phyloP scores from a whole-genome alignment of 2,888 invertebrate genomes.

The Drosophila dives region DNA sequence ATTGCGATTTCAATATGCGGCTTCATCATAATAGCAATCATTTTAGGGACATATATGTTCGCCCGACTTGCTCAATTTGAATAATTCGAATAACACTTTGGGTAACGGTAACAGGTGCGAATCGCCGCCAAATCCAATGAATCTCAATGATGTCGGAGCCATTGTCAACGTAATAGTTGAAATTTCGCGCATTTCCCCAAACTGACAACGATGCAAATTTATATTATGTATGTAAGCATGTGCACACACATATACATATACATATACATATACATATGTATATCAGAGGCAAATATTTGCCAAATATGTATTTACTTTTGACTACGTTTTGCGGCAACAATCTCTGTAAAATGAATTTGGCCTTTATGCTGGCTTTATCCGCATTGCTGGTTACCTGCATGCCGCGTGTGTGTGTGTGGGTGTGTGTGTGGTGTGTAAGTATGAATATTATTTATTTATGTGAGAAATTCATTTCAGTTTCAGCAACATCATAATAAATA shows the following conservation, averaged over 20 bases:
- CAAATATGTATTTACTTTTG: slow-evolving; percentile 42
- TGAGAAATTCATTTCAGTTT: slow-evolving; percentile 4
- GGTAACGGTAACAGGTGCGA: slow-evolving; percentile 77
- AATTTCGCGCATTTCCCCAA: slow-evolving; percentile 7
- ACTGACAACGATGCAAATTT: slow-evolving; percentile 58
- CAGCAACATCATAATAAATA: not conserved
- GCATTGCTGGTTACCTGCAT: slow-evolving; percentile 69
- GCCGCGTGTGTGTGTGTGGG: not conserved
- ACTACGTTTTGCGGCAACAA: slow-evolving; percentile 10
- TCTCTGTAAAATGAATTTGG: not conserved
- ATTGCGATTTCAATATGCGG: slow-evolving; percentile 13
- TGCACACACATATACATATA: slow-evolving; percentile 4
- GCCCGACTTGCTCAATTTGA: slow-evolving; percentile 49
- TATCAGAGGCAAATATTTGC: slow-evolving; percentile 18
- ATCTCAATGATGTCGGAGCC: slow-evolving; percentile 75
- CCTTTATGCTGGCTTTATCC: slow-evolving; percentile 62
- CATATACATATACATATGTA: not conserved
- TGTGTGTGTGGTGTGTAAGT: slow-evolving; percentile 5
- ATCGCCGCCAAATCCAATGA: slow-evolving; percentile 78
- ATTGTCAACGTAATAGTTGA: slow-evolving; percentile 47
- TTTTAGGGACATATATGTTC: slow-evolving; percentile 53
- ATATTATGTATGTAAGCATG: slow-evolving; percentile 21
- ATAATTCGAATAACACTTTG: slow-evolving; percentile 52
- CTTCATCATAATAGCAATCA: slow-evolving; percentile 43
- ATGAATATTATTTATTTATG: slow-evolving; percentile 31